Conservation (phyloP, 2,888 invertebrate species). For the Hedychridium roseum region DNA sequence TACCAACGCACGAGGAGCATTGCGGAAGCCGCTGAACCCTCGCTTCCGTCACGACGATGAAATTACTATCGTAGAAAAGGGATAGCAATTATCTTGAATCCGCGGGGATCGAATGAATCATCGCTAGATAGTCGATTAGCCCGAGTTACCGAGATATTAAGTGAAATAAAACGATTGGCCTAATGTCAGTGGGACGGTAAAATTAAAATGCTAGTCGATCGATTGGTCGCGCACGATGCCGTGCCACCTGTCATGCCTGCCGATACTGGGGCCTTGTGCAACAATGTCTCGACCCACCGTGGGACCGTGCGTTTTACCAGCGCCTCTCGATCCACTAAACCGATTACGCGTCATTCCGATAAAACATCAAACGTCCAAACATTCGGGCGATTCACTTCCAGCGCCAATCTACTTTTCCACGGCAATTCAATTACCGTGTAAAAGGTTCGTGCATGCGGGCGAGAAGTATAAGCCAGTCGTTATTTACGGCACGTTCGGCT, state of each 20-base stretch:
- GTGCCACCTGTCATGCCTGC: conserved; percentile 10
- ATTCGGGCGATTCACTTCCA: too few species aligned
- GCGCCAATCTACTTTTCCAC: too few species aligned
- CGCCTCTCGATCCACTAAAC: too few species aligned
- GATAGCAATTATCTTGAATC: conserved; percentile 23
- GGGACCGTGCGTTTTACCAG: conserved; percentile 24
- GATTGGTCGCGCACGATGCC: conserved; percentile 40
- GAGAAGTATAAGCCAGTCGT: too few species aligned
- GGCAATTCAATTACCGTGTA: too few species aligned
- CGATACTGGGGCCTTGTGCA: conserved; percentile 32
- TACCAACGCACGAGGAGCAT: conserved; percentile 18
- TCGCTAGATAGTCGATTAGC: too few species aligned
- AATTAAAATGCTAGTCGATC: conserved; percentile 54
- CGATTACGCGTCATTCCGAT: too few species aligned
- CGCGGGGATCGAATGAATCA: neutral
- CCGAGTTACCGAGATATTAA: too few species aligned
- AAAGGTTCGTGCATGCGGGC: too few species aligned
- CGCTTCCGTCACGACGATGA: conserved; percentile 8
- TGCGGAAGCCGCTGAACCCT: conserved; percentile 36
- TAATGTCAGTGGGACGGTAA: too few species aligned
- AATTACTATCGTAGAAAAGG: conserved; percentile 8
- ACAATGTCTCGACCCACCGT: conserved; percentile 34
- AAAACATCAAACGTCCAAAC: too few species aligned
- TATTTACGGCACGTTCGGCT: conserved; percentile 17
- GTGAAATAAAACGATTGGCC: too few species aligned